phyloP scores from a whole-genome alignment of 2,113 vertebrate genomes.

The Ochotona princeps region DNA sequence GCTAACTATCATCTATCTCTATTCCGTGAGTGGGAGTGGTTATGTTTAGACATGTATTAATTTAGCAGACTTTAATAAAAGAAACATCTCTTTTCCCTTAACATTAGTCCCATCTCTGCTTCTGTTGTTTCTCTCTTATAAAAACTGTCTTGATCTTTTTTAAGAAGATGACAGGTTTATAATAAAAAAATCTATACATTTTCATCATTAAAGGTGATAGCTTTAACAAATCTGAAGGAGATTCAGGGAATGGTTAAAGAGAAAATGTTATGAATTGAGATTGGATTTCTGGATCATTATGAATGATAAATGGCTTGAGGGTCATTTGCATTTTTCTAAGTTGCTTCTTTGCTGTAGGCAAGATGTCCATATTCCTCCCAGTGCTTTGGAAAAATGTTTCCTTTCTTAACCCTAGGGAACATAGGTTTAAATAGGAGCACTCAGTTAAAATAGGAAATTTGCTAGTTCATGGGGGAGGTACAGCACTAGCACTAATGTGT shows the following conservation, averaged over 20 bases:
- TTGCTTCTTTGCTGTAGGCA: neutral
- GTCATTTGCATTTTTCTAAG: conserved; percentile 33
- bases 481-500: neutral
- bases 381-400: neutral
- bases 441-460: neutral
- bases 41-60: neutral
- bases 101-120: neutral
- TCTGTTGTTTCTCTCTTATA: neutral
- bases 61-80: conserved; percentile 35
- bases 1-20: neutral
- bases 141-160: neutral
- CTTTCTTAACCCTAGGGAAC: conserved; percentile 41
- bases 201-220: neutral
- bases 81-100: neutral
- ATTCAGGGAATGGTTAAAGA: neutral
- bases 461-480: neutral
- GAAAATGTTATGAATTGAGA: conserved; percentile 47
- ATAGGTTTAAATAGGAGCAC: neutral
- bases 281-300: neutral
- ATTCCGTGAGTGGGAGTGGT: neutral
- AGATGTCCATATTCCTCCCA: neutral
- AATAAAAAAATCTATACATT: conserved; percentile 42
- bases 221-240: conserved; percentile 31
- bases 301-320: conserved; percentile 38
- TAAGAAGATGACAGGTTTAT: neutral